These are phyloP conservation scores for Ibycter americanus DNA, from an alignment of 2,797 vertebrate genomes.

Conservation along the genomic window DNA sequence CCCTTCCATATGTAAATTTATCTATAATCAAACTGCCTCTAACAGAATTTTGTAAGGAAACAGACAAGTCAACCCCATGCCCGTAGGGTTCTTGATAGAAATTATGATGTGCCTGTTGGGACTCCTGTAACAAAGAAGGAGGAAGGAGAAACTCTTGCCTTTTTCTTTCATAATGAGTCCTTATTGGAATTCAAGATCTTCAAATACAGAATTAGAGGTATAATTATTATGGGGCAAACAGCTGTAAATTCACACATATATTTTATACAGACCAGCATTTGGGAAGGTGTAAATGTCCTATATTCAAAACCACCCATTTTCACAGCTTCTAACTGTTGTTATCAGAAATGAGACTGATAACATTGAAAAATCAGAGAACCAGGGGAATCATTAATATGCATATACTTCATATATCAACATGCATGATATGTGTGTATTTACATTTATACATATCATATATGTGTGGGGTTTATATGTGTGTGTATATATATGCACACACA, in stretches of 20 bases:
- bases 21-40: neutral
- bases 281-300: neutral
- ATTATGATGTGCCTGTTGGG: neutral
- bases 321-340: neutral
- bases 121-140: neutral
- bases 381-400: neutral
- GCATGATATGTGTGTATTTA: fast-evolving
- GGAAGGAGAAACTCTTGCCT: neutral
- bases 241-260: neutral
- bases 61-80: neutral
- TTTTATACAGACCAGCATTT: neutral
- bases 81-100: neutral
- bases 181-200: neutral
- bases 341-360: neutral
- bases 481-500: fast-evolving
- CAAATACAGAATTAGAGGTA: neutral
- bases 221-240: neutral
- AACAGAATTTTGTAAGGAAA: neutral
- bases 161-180: neutral
- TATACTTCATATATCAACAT: neutral
- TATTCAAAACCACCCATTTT: neutral
- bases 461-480: neutral
- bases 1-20: neutral
- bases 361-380: neutral
- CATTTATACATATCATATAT: neutral